Evolutionary conservation across 2,113 vertebrate genomes (phyloP).

Genomic region (Otocyon megalotis): DNA sequence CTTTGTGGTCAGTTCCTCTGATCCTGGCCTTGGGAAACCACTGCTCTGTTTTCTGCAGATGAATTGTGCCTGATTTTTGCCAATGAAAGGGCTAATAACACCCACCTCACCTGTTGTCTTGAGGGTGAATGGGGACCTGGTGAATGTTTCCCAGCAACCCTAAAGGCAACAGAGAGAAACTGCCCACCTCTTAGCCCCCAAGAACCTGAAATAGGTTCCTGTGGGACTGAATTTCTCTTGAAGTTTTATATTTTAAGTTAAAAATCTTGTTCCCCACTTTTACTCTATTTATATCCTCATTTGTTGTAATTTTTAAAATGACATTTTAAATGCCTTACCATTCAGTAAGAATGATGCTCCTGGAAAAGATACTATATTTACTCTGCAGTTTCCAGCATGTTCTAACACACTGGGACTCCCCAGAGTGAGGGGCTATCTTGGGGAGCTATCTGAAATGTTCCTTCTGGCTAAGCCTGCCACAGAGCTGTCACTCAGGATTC

Average conservation of each 20-base stretch:
- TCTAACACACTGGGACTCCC: not conserved
- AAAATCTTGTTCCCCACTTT: not conserved
- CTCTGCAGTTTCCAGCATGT: not conserved
- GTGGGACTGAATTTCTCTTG: not conserved
- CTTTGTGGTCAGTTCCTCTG: not conserved
- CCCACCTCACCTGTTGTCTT: not conserved
- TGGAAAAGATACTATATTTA: not conserved
- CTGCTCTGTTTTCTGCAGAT: not conserved
- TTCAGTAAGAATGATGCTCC: not conserved
- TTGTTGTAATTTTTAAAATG: not conserved
- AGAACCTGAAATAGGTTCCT: not conserved
- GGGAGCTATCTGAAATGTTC: not conserved
- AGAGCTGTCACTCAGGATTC: not conserved
- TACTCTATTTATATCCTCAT: not conserved
- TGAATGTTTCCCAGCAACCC: not conserved
- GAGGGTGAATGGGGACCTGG: not conserved
- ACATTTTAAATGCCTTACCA: not conserved
- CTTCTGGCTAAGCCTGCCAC: not conserved
- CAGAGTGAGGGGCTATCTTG: not conserved
- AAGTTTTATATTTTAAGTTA: slow-evolving; percentile 5
- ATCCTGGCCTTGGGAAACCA: not conserved
- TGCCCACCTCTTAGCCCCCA: not conserved
- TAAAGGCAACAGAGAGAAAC: not conserved
- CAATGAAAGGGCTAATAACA: not conserved
- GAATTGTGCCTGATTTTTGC: not conserved